Percentiles rank a stretch among this genome's conserved stretches.
phyloP scores from a whole-genome alignment of 2,797 vertebrate genomes.

The Psittacula echo region DNA sequence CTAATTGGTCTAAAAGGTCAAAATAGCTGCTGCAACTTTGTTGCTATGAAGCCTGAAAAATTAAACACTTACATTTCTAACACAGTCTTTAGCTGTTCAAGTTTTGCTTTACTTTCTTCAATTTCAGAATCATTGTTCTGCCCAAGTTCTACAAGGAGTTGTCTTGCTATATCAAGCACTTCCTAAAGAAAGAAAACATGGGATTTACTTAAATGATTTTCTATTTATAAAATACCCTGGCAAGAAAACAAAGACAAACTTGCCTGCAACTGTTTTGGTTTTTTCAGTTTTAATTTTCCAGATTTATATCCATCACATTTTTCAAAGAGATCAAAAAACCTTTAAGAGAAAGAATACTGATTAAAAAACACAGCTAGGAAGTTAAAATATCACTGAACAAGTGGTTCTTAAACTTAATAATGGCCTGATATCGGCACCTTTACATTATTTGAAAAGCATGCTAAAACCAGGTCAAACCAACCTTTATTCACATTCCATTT shows the following conservation, averaged over 20 bases:
- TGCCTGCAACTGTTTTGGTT: slow-evolving; percentile 89
- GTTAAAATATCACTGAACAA: not conserved
- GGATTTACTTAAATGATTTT: not conserved
- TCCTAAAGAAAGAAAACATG: slow-evolving; percentile 75
- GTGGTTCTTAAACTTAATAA: not conserved
- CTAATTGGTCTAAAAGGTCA: not conserved
- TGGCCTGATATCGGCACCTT: not conserved
- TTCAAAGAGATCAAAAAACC: slow-evolving; percentile 93
- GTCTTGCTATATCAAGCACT: slow-evolving; percentile 89
- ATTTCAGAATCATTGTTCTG: slow-evolving; percentile 92
- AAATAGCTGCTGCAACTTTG: not conserved
- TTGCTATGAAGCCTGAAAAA: not conserved
- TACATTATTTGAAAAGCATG: not conserved
- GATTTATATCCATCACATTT: slow-evolving; percentile 90
- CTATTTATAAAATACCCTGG: not conserved
- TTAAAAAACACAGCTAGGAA: not conserved
- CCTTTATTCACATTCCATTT: not conserved
- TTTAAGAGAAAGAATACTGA: slow-evolving; percentile 61
- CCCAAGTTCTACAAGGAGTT: slow-evolving; percentile 86
- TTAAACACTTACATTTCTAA: slow-evolving; percentile 86
- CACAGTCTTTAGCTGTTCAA: slow-evolving; percentile 90
- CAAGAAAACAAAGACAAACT: slow-evolving; percentile 47
- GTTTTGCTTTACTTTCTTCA: slow-evolving; percentile 91
- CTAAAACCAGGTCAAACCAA: not conserved
- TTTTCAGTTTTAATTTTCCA: slow-evolving; percentile 90